phyloP scores from a whole-genome alignment of 92 coral and sea anemone species.

The Paragorgia papillata region DNA sequence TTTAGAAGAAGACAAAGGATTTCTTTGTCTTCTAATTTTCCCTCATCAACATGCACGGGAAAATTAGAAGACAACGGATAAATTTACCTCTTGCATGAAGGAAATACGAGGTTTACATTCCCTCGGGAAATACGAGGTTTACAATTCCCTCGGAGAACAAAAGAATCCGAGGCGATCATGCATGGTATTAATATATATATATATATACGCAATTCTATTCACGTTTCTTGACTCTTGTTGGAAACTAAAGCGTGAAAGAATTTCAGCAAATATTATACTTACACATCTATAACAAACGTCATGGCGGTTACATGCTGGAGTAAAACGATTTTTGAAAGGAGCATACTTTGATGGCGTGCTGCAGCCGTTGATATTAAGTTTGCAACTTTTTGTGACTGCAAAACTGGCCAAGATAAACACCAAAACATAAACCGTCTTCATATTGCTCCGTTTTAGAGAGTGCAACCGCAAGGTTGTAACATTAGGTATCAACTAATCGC shows the following conservation, averaged over 20 bases:
- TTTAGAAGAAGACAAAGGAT: no score
- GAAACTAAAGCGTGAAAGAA: not conserved
- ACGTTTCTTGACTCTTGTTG: not conserved
- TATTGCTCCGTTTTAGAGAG: not conserved
- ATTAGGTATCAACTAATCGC: not conserved
- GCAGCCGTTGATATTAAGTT: conserved; percentile 20
- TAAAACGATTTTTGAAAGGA: not conserved
- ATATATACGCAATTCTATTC: not conserved
- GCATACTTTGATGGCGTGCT: conserved; percentile 11
- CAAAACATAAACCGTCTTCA: not conserved
- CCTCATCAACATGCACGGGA: no score
- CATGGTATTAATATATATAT: no score
- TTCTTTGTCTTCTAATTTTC: no score
- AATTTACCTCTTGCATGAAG: no score
- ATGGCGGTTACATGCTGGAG: conserved; percentile 31
- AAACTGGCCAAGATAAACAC: not conserved
- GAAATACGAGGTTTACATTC: no score
- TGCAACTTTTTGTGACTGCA: conserved; percentile 11
- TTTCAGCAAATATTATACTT: not conserved
- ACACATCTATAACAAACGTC: conserved; percentile 38
- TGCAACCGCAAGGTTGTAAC: no score
- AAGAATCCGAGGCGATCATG: no score
- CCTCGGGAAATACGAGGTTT: no score
- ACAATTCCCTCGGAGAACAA: no score
- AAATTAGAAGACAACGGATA: no score